phyloP scores from a whole-genome alignment of 1,140 invertebrate genomes.

The Holcopasites calliopsidis region DNA sequence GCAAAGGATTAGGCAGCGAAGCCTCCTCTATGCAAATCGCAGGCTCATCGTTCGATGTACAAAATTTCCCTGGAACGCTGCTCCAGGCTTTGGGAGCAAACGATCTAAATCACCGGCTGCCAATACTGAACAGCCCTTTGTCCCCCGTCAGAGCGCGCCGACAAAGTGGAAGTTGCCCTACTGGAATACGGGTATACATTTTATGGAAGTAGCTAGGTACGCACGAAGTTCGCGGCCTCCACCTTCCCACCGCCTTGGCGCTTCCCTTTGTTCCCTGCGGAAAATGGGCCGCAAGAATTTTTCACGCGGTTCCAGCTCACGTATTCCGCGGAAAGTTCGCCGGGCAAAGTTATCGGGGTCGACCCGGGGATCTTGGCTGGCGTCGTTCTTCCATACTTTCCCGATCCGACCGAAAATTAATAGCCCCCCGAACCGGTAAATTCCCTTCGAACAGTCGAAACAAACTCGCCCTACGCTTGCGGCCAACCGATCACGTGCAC shows the following conservation, averaged over 20 bases:
- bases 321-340: constrained; percentile 58
- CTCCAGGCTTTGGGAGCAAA: constrained; percentile 29
- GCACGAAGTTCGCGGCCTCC: constrained; percentile 7
- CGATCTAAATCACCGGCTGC: constrained; percentile 58
- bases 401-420: constrained; percentile 44
- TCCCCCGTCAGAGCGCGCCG: constrained; percentile 28
- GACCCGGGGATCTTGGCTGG: constrained; percentile 25
- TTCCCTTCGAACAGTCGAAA: constrained; percentile 24
- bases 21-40: constrained; percentile 42
- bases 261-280: constrained; percentile 51
- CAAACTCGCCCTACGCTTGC: constrained; percentile 1
- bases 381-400: constrained; percentile 36
- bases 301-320: constrained; percentile 62
- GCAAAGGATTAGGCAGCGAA: constrained; percentile 30
- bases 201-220: constrained; percentile 46
- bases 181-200: constrained; percentile 53
- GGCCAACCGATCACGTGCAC: not conserved
- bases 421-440: constrained; percentile 30
- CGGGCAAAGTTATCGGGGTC: constrained; percentile 57
- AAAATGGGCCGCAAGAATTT: constrained; percentile 61
- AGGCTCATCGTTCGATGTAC: constrained; percentile 29
- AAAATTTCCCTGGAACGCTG: constrained; percentile 45
- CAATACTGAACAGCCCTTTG: constrained; percentile 49
- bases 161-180: constrained; percentile 54
- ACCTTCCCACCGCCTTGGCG: not conserved